These are phyloP conservation scores for Ditylenchus dipsaci DNA, from an alignment of 1,140 invertebrate genomes.

Conservation along the genomic window DNA sequence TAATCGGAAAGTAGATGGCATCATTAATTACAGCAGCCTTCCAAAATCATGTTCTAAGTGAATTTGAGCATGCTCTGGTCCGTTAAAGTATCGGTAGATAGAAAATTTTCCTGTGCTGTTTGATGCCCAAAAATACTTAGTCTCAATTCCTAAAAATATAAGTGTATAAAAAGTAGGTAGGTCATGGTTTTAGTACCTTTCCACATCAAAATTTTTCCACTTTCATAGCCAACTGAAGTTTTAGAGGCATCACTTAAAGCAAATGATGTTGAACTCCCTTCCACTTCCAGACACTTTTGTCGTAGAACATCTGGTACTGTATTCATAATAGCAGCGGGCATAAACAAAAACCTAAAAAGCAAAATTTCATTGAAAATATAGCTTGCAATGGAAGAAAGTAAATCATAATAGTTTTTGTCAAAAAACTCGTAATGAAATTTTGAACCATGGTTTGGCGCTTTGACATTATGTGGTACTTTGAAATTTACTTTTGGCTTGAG, in stretches of 20 bases:
- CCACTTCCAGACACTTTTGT: conserved; percentile 9
- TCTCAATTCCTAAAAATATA: conserved; percentile 19
- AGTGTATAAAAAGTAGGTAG: not conserved
- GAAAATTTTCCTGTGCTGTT: conserved; percentile 7
- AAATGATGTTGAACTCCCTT: not conserved
- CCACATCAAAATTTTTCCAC: conserved; percentile 20
- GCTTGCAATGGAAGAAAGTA: no score
- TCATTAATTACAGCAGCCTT: conserved; percentile 11
- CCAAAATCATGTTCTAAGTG: conserved; percentile 21
- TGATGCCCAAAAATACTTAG: conserved; percentile 11
- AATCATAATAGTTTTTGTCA: no score
- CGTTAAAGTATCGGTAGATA: conserved; percentile 17
- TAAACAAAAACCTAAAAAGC: no score
- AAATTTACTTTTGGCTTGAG: no score
- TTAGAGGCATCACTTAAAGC: not conserved
- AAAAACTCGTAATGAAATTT: no score
- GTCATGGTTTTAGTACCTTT: conserved; percentile 12
- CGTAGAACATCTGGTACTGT: conserved; percentile 6
- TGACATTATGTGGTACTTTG: no score
- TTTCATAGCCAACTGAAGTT: conserved; percentile 7
- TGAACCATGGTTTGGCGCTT: no score
- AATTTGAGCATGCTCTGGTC: not conserved
- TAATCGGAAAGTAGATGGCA: conserved; percentile 24
- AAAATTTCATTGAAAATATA: no score
- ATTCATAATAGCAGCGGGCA: no score